Percentiles rank a stretch among this genome's conserved stretches.
phyloP scores from a whole-genome alignment of 2,888 invertebrate genomes.

The Parelbella ahira region DNA sequence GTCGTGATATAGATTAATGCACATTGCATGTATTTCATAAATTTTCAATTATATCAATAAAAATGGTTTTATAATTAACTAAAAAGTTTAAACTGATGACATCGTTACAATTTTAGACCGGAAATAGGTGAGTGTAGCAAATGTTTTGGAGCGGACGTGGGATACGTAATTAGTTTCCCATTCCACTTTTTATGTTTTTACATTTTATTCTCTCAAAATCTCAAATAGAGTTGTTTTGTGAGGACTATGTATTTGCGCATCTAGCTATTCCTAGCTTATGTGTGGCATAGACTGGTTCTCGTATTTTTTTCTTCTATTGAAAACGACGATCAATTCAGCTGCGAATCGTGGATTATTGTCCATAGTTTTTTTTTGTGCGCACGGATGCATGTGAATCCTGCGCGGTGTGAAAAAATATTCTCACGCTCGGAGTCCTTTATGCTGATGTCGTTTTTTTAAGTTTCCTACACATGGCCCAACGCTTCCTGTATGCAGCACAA shows the following conservation, averaged over 20 bases:
- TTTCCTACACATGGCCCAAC: constrained; percentile 45
- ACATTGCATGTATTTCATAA: constrained; percentile 47
- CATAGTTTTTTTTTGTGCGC: constrained; percentile 47
- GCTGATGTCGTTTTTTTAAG: constrained; percentile 43
- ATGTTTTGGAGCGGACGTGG: constrained; percentile 45
- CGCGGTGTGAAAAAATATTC: constrained; percentile 54
- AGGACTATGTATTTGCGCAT: constrained; percentile 59
- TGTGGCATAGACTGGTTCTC: no score
- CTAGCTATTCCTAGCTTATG: constrained; percentile 40
- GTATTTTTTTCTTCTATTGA: constrained; percentile 36
- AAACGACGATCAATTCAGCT: constrained; percentile 53
- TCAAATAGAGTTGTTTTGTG: constrained; percentile 48
- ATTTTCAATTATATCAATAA: constrained; percentile 37
- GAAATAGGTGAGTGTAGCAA: constrained; percentile 45
- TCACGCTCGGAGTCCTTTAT: constrained; percentile 55
- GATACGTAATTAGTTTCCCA: constrained; percentile 61
- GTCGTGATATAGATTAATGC: constrained; percentile 51
- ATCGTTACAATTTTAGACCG: constrained; percentile 34
- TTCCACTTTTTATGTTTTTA: constrained; percentile 63
- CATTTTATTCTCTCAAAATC: constrained; percentile 53
- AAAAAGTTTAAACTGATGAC: no score
- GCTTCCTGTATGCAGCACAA: constrained; percentile 52
- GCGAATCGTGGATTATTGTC: constrained; percentile 41
- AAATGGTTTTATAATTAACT: no score
- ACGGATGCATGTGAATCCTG: constrained; percentile 56